phyloP scores from a whole-genome alignment of 53 echinoderm and acorn worm genomes.

The Stichopus horrens region DNA sequence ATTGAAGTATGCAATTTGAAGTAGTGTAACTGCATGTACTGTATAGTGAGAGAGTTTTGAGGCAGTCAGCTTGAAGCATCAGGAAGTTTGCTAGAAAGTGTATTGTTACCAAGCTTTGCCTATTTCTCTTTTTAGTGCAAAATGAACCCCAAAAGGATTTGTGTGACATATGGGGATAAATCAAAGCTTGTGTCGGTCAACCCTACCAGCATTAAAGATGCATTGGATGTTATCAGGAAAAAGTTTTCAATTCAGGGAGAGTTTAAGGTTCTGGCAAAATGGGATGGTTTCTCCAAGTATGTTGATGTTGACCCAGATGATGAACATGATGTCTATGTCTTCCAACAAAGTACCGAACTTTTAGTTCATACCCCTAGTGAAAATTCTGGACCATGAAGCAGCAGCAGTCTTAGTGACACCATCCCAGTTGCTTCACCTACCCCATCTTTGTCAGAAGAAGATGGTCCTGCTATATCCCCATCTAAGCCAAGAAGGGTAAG shows the following conservation, averaged over 20 bases:
- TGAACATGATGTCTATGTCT: constrained; percentile 38
- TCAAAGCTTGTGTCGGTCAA: background rate
- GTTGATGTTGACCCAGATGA: constrained; percentile 37
- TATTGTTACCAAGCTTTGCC: background rate
- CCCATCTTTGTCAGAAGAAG: constrained; percentile 32
- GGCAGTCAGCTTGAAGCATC: background rate
- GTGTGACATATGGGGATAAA: background rate
- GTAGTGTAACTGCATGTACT: background rate
- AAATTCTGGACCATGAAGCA: background rate
- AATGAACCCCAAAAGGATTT: background rate
- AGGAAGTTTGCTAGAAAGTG: background rate
- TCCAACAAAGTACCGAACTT: constrained; percentile 25
- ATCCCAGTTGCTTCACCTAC: constrained; percentile 12
- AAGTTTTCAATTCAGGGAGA: constrained; percentile 24
- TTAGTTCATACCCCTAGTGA: constrained; percentile 17
- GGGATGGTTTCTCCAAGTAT: constrained; percentile 21
- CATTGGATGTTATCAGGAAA: constrained; percentile 15
- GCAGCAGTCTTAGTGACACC: constrained; percentile 15
- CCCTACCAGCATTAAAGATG: constrained; percentile 8
- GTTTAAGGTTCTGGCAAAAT: background rate
- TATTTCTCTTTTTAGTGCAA: background rate
- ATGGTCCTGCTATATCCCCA: background rate
- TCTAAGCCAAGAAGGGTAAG: background rate
- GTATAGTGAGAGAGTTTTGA: background rate
- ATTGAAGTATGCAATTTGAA: constrained; percentile 5